These are phyloP conservation scores for Syrista parreyssii DNA, from an alignment of 2,888 invertebrate species.

Conservation along the genomic window DNA sequence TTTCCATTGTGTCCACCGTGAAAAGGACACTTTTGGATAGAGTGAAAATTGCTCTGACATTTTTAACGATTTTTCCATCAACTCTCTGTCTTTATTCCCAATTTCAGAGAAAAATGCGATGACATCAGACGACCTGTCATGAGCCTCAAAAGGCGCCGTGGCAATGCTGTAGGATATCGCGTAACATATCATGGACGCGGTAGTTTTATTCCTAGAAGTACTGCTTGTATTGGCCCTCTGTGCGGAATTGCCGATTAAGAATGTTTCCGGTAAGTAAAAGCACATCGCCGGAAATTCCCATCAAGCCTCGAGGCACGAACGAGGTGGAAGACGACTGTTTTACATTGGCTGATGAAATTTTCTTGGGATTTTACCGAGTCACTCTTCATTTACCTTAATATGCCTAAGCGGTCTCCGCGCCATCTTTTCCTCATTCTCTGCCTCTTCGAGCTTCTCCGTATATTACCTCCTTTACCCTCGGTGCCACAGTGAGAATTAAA, in stretches of 20 bases:
- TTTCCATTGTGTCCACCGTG: slow-evolving; percentile 1
- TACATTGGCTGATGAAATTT: neutral
- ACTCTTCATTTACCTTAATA: neutral
- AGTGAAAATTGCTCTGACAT: neutral
- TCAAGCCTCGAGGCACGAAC: neutral
- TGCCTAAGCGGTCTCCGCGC: neutral
- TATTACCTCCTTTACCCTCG: neutral
- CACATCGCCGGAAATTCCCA: slow-evolving; percentile 20
- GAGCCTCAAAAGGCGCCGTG: slow-evolving; percentile 46
- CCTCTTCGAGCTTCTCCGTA: neutral
- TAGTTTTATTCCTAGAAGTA: slow-evolving; percentile 53
- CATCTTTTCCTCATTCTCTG: neutral
- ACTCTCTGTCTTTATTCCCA: slow-evolving; percentile 18
- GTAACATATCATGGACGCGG: slow-evolving; percentile 58
- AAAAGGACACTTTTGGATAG: neutral
- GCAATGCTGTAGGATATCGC: slow-evolving; percentile 49
- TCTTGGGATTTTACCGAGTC: neutral
- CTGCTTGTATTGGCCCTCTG: slow-evolving; percentile 49
- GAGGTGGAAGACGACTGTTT: neutral
- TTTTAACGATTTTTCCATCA: neutral
- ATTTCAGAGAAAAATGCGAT: slow-evolving; percentile 48
- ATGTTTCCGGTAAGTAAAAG: slow-evolving; percentile 52
- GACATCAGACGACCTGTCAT: slow-evolving; percentile 47
- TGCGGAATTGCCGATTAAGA: slow-evolving; percentile 49
- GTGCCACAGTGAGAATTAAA: slow-evolving; percentile 30